Base-by-base conservation (phyloP, 2,113 vertebrate species). In the Furnarius figulus region DNA sequence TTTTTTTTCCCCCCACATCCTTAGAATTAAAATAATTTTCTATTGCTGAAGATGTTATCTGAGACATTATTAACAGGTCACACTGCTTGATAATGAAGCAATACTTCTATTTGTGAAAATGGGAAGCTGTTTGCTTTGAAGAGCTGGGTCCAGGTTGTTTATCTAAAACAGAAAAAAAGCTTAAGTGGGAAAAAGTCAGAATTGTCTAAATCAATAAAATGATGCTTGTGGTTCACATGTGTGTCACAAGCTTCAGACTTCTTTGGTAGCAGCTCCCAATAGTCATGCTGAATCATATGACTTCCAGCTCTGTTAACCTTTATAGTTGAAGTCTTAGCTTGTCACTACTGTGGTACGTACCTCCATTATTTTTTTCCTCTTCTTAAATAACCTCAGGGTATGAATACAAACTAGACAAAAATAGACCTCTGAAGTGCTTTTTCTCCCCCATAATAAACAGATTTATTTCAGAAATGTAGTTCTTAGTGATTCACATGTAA, bases 241-340 rank as follows among this genome's bases (percentile, higher is more conserved):
- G 22, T 61, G 52, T 95, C 72, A 91, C 65, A 94, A 81, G 88
- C n/a, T 88, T 65, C 47, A 56, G 53, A 35, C 40, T 56, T 77
- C 58, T 70, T 71, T 39, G 40, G 61, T 53, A 37, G 80, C 65
- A 85, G 68, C 56, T 94, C 49, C 25, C 52, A 19, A 0, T 4
- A 35, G 23, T 93, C 65, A 49, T 12, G n/a, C 65, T 75, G 31
- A 35, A 58, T 93, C 90, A n/a, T 75, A 53, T 93, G 95, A 86
- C 80, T 90, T 86, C 37, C 6, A 0, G 0, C 85, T 73, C 68
- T 71, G 56, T 47, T 84, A 72, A 72, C 84, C 65, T 91, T 88
- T 14, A 7, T 10, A 59, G 81, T 47, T 71, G 35, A 44, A 67
- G 33, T 50, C 30, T 62, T 79, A 75, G 47, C n/a, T 92, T 91